phyloP scores from a whole-genome alignment of 1,140 invertebrate genomes.

The Drosophila arizonae region DNA sequence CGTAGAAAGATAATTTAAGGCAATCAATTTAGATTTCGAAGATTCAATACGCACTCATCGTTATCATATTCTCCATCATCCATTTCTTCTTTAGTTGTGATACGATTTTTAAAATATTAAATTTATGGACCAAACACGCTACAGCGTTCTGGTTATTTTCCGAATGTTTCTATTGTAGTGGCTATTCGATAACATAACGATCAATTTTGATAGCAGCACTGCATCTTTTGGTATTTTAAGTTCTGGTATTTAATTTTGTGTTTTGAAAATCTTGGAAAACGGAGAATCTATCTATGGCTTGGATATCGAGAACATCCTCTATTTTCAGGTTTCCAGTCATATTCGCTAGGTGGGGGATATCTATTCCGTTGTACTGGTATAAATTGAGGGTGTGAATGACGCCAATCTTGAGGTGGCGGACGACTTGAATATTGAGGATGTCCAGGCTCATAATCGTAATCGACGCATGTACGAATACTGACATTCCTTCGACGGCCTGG shows the following conservation, averaged over 20 bases:
- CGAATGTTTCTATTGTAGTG: constrained; percentile 6
- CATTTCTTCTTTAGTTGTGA: constrained; percentile 83
- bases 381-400: constrained; percentile 3
- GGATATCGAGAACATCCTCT: background rate
- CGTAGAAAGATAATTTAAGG: background rate
- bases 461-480: constrained; percentile 42
- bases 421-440: background rate
- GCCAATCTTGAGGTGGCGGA: background rate
- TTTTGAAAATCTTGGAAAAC: too few relatives aligned
- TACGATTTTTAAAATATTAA: background rate
- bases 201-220: background rate
- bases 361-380: background rate
- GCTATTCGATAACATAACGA: constrained; percentile 8
- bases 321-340: background rate
- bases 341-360: background rate
- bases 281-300: background rate
- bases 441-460: constrained; percentile 49
- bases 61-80: constrained; percentile 90
- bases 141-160: constrained; percentile 21
- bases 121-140: constrained; percentile 42
- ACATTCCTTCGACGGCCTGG: constrained; percentile 43
- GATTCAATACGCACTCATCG: constrained; percentile 86
- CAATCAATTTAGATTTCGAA: too few relatives aligned
- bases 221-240: constrained; percentile 13
- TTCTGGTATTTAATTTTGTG: background rate